phyloP scores from a whole-genome alignment of 2,888 invertebrate species.

The Cancer borealis region DNA sequence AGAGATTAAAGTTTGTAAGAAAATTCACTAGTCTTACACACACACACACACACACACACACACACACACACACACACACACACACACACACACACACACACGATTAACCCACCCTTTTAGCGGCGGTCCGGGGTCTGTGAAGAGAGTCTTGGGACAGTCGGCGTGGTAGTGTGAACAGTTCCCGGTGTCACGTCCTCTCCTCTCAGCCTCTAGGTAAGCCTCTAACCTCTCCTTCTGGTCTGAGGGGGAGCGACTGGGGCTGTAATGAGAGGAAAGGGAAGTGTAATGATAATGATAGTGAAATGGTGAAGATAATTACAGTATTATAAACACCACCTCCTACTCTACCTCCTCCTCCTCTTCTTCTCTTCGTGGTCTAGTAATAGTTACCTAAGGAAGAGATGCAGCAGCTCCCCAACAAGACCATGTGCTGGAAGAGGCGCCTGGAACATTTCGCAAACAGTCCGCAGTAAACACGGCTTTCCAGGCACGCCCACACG shows the following conservation, averaged over 20 bases:
- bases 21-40: no score
- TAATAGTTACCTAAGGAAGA: neutral
- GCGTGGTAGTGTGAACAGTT: slow-evolving; percentile 2
- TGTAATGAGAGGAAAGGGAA: neutral
- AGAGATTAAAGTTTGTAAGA: no score
- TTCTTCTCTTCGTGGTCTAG: neutral
- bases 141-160: neutral
- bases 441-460: neutral
- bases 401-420: neutral
- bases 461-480: neutral
- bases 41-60: no score
- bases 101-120: neutral
- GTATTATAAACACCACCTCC: neutral
- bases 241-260: slow-evolving; percentile 7
- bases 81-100: neutral
- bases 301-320: neutral
- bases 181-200: neutral
- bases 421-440: neutral
- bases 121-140: neutral
- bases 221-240: neutral
- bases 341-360: neutral
- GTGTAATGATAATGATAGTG: neutral
- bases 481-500: neutral
- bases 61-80: neutral
- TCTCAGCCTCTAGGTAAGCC: neutral